phyloP scores from a whole-genome alignment of 2,797 vertebrate species.

The Alectoris magna region DNA sequence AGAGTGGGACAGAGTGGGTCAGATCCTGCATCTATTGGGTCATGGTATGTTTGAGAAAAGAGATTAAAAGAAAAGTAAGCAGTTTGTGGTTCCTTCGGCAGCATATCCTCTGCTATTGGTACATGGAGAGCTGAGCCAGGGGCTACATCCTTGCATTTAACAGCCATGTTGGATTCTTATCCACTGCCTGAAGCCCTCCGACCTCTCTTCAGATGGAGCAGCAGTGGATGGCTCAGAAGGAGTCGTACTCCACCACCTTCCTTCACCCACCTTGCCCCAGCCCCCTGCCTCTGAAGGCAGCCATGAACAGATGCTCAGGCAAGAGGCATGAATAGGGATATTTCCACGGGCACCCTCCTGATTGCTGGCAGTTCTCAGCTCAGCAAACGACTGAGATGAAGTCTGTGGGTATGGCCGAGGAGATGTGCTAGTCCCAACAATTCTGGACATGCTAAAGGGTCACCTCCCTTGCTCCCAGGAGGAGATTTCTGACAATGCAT shows the following conservation, averaged over 20 bases:
- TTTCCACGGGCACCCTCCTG: background rate
- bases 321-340: background rate
- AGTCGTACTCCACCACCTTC: background rate
- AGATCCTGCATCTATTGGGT: accelerated
- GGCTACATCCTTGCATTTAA: background rate
- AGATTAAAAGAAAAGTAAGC: background rate
- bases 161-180: background rate
- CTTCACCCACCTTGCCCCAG: too few species aligned
- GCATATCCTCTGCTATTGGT: background rate
- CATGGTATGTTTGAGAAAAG: background rate
- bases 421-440: accelerated
- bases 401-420: background rate
- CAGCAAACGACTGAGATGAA: background rate
- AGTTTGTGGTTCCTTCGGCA: background rate
- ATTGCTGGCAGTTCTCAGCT: background rate
- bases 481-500: background rate
- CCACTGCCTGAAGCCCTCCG: background rate
- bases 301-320: background rate
- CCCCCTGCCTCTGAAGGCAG: background rate
- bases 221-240: background rate
- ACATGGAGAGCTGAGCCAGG: background rate
- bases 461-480: background rate
- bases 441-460: background rate
- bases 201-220: background rate
- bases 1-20: background rate